These are phyloP conservation scores for Pogonocherus hispidulus DNA, from an alignment of 2,888 invertebrate genomes.

Conservation along the genomic window DNA sequence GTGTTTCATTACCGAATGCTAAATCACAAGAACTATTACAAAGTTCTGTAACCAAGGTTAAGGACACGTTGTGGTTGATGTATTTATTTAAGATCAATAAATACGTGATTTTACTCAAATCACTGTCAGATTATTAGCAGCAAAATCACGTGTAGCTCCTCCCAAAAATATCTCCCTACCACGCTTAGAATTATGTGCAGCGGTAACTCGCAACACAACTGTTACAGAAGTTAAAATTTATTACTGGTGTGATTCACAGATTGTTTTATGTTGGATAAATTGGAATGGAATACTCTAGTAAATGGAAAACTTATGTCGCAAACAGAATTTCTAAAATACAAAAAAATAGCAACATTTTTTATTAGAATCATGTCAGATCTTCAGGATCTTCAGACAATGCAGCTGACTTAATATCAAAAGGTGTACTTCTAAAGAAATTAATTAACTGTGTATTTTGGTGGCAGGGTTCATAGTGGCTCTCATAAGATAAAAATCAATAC, in stretches of 20 bases:
- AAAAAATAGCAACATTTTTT: background rate
- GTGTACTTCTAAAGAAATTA: constrained; percentile 16
- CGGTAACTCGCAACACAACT: background rate
- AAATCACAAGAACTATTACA: too few species aligned
- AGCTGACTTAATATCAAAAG: too few species aligned
- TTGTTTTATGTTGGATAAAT: constrained; percentile 25
- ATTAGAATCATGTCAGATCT: constrained; percentile 39
- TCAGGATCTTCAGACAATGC: constrained; percentile 29
- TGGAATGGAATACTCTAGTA: background rate
- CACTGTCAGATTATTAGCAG: background rate
- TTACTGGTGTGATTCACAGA: constrained; percentile 15
- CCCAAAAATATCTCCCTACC: background rate
- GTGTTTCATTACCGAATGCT: too few species aligned
- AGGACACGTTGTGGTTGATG: background rate
- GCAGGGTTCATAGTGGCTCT: constrained; percentile 7
- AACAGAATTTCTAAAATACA: constrained; percentile 41
- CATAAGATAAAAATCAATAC: background rate
- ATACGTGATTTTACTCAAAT: background rate
- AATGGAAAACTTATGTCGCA: constrained; percentile 25
- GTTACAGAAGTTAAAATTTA: background rate
- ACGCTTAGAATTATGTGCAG: too few species aligned
- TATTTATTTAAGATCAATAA: background rate
- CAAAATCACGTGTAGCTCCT: constrained; percentile 10
- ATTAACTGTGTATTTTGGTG: constrained; percentile 10
- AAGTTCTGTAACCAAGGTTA: too few species aligned